These are phyloP conservation scores for Ammodytes marinus DNA, from an alignment of 2,113 vertebrate genomes.

Conservation along the genomic window DNA sequence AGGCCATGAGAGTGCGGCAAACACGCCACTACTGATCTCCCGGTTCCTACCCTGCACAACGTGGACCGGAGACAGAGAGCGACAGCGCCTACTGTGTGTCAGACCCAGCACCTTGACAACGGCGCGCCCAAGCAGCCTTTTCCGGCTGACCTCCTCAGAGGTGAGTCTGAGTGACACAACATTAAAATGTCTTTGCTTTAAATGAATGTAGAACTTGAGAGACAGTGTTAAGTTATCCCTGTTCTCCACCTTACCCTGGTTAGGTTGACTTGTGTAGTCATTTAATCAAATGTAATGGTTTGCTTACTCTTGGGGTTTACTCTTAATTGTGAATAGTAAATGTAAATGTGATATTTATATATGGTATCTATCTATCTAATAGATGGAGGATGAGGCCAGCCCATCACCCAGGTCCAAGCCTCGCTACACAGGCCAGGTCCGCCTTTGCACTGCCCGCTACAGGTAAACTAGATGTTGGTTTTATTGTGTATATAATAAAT, in stretches of 20 bases:
- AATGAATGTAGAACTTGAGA: no score
- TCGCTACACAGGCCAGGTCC: conserved; percentile 95
- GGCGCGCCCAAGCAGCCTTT: conserved; percentile 82
- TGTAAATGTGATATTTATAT: neutral
- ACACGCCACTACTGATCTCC: conserved; percentile 82
- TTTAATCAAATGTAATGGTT: neutral
- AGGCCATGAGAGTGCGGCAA: conserved; percentile 89
- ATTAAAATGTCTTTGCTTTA: neutral
- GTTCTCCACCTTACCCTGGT: neutral
- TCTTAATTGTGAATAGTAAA: neutral
- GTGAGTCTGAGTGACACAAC: conserved; percentile 72
- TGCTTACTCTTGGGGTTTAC: neutral
- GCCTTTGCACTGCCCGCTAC: conserved; percentile 97
- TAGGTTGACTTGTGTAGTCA: neutral
- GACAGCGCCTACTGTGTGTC: conserved; percentile 81
- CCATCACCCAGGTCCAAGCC: conserved; percentile 90
- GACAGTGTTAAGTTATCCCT: neutral
- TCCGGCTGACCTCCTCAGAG: conserved; percentile 89
- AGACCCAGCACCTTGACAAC: conserved; percentile 84
- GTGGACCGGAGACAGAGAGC: conserved; percentile 82
- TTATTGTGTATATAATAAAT: neutral
- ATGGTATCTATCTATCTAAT: neutral
- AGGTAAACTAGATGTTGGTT: conserved; percentile 83
- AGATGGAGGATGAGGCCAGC: conserved; percentile 95
- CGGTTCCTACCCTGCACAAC: conserved; percentile 84